phyloP scores from a whole-genome alignment of 2,113 vertebrate genomes.

The Neotoma lepida region DNA sequence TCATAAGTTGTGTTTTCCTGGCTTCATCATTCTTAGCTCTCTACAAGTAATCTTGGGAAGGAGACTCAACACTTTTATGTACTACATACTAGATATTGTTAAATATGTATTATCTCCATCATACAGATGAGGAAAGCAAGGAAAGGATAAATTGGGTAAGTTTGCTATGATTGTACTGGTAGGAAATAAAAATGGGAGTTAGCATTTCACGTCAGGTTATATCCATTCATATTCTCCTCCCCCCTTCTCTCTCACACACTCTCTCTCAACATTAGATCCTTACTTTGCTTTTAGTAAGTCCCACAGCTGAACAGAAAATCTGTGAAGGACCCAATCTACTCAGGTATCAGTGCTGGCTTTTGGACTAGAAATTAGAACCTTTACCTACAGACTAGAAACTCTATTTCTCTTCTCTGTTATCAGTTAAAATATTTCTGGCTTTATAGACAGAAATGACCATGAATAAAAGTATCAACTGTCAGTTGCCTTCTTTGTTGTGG shows the following conservation, averaged over 20 bases:
- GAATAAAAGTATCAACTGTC: constrained; percentile 32
- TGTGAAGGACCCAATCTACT: background rate
- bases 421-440: constrained; percentile 51
- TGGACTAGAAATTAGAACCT: constrained; percentile 49
- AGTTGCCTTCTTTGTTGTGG: background rate
- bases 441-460: constrained; percentile 50
- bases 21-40: constrained; percentile 48
- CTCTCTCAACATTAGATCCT: background rate
- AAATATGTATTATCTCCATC: constrained; percentile 3
- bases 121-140: constrained; percentile 35
- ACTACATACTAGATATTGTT: constrained; percentile 15
- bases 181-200: background rate
- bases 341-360: constrained; percentile 22
- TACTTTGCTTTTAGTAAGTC: background rate
- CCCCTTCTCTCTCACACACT: background rate
- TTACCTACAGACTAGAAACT: background rate
- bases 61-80: background rate
- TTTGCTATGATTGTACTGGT: background rate
- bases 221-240: background rate
- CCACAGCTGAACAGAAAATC: constrained; percentile 26
- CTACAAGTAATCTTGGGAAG: background rate
- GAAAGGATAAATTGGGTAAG: constrained; percentile 16
- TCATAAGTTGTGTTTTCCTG: background rate
- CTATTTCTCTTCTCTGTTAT: constrained; percentile 13
- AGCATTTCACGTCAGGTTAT: constrained; percentile 33